Evolutionary conservation across 2,797 vertebrate species (phyloP), one percentile per base, ranked within the genome.

Genomic region (Potorous gilbertii): DNA sequence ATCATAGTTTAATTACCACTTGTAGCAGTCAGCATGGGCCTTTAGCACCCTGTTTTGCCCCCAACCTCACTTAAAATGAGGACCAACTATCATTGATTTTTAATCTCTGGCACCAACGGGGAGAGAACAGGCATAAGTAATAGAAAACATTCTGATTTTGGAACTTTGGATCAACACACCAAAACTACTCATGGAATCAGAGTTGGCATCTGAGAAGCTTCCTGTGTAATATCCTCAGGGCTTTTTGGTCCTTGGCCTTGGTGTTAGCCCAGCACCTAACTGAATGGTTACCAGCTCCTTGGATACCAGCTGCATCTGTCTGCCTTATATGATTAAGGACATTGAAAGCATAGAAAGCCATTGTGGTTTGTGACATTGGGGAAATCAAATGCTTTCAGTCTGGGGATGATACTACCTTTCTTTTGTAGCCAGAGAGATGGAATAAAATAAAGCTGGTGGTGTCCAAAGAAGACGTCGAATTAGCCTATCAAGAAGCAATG

Each of bases 401-500:
- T 28, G 40, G 40, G 24, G 40, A 28, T 46, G 40, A 46, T 87
- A 50, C 24, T 87, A 27, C 27, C 21, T 87, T 87, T 87, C 74
- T 87, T 87, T 87, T 87, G 40, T 21, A 87, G 74, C 99, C 99
- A 1, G 99, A 99, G 40, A 99, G 98, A 54, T 99, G 99, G 99
- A 99, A 99, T 98, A 99, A 99, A 98, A 99, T 99, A 97, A 99
- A 99, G 95, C 98, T 99, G 81, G 99, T 99, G 54, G 99, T 99
- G 94, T 99, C 99, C 14, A 99, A 98, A 97, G 99, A 99, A 96
- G 99, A 99, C 91, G 99, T 99, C 6, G 99, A 99, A 96, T 98
- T 99, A 95, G 99, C 99, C 2, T 99, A 99, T 97, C 99, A 99
- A 98, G 99, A 99, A 98, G 99, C 99, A 93, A 99, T 99, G 99